phyloP scores from a whole-genome alignment of 1,140 invertebrate genomes.

The Magallana ariakensis region DNA sequence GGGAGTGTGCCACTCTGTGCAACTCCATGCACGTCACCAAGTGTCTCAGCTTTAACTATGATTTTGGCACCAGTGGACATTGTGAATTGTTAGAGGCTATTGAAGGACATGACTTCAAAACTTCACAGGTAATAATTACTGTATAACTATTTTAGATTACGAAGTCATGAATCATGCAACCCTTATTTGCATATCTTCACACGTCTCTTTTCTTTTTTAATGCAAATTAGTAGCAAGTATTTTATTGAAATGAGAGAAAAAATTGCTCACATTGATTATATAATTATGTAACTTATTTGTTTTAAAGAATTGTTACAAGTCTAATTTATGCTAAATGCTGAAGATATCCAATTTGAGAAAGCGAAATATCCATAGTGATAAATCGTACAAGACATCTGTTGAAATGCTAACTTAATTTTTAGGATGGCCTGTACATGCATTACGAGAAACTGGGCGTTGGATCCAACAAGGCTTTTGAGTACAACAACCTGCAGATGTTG shows the following conservation, averaged over 20 bases:
- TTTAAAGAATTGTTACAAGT: no score
- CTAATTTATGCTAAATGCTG: no score
- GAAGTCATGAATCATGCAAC: no score
- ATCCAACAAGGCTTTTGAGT: slow-evolving; percentile 54
- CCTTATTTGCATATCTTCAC: no score
- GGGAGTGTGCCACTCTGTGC: slow-evolving; percentile 62
- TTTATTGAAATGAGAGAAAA: no score
- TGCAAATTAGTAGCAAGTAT: no score
- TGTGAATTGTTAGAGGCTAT: slow-evolving; percentile 63
- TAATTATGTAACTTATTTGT: no score
- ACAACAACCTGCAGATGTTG: slow-evolving; percentile 52
- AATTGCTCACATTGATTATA: no score
- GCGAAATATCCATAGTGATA: no score
- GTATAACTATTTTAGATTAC: not conserved
- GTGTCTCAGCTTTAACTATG: slow-evolving; percentile 68
- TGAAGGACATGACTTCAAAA: slow-evolving; percentile 62
- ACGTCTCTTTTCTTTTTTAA: no score
- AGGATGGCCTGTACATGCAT: slow-evolving; percentile 59
- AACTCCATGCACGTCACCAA: slow-evolving; percentile 46
- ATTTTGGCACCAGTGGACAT: slow-evolving; percentile 51
- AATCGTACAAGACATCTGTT: no score
- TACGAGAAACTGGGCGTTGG: slow-evolving; percentile 66
- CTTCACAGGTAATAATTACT: slow-evolving; percentile 50
- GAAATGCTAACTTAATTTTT: not conserved
- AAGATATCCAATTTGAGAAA: no score